These are phyloP conservation scores for Drosophila erecta DNA, from an alignment of 1,140 invertebrate genomes.

Conservation along the genomic window DNA sequence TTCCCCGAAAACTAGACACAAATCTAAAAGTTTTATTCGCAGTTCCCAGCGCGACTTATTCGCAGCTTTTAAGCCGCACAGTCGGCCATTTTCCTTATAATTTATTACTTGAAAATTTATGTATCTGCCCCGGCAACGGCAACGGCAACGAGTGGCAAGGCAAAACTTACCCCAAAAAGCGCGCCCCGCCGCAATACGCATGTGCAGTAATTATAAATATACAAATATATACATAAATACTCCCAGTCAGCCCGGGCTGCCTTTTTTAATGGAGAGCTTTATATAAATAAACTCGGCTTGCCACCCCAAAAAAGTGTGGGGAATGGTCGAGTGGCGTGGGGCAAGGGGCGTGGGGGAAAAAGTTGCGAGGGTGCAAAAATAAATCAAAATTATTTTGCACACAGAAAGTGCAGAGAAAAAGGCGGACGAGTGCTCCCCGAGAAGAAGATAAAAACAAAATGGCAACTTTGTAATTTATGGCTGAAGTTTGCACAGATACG, in stretches of 20 bases:
- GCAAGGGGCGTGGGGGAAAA: background rate
- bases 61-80: slow-evolving; percentile 22
- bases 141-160: background rate
- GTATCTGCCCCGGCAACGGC: slow-evolving; percentile 54
- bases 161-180: slow-evolving; percentile 69
- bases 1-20: background rate
- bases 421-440: too few species aligned
- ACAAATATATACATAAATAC: slow-evolving; percentile 82
- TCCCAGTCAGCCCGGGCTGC: slow-evolving; percentile 47
- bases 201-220: slow-evolving; percentile 84
- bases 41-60: slow-evolving; percentile 11
- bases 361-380: slow-evolving; percentile 58
- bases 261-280: slow-evolving; percentile 82
- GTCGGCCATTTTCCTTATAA: slow-evolving; percentile 79
- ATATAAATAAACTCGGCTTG: slow-evolving; percentile 76
- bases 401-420: slow-evolving; percentile 58
- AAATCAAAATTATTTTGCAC: slow-evolving; percentile 84
- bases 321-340: background rate
- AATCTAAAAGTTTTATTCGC: slow-evolving; percentile 23
- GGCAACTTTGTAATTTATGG: slow-evolving; percentile 83
- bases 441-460: slow-evolving; percentile 78
- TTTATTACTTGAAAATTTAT: slow-evolving; percentile 83
- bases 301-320: slow-evolving; percentile 48
- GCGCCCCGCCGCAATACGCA: slow-evolving; percentile 64
- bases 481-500: slow-evolving; percentile 75